Evolutionary conservation across 2,113 vertebrate species (phyloP), one percentile per base, ranked within the genome.

Genomic region (Atlantisia rogersi): DNA sequence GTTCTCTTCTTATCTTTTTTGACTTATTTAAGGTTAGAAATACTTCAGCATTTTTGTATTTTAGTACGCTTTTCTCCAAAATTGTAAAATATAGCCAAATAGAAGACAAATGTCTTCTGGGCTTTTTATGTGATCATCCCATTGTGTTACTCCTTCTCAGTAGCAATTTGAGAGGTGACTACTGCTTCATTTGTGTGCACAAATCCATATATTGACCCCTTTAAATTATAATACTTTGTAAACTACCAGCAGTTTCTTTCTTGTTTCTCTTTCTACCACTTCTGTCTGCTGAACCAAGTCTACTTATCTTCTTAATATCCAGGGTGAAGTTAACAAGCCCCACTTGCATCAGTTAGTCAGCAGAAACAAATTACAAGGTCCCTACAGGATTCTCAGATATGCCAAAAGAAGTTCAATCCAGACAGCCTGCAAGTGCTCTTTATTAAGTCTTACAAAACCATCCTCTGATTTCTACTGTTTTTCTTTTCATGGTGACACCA

Each of bases 121-220:
- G n/a, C 15, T 70, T 55, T 75, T 82, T 26, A n/a, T 69, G 11
- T 55, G 46, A 70, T 67, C 31, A 55, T 40, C 10, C 5, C 59
- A 9, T 77, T 82, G 8, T 63, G 20, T 64, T 84, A 55, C 52
- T 81, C 7, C 52, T 80, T 80, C 52, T 56, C 52, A 65, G 12
- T 15, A 67, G 68, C 76, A 90, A 81, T 88, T 86, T 52, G 46
- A 77, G 64, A 50, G 31, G 11, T 59, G 19, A 9, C 19, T 83
- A 59, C 19, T 39, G 15, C 18, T 74, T 90, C 46, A 46, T 86
- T 90, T 93, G 67, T 52, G 31, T 70, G 37, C 37, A 31, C 11
- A 75, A 92, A 90, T 90, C 55, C 52, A 93, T 88, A 88, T 86
- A 95, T 81, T 42, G 88, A 90, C n/a, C 5, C 17, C 12, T 88